phyloP scores from a whole-genome alignment of 1,140 invertebrate species.

The Ptiloglossa arizonensis region DNA sequence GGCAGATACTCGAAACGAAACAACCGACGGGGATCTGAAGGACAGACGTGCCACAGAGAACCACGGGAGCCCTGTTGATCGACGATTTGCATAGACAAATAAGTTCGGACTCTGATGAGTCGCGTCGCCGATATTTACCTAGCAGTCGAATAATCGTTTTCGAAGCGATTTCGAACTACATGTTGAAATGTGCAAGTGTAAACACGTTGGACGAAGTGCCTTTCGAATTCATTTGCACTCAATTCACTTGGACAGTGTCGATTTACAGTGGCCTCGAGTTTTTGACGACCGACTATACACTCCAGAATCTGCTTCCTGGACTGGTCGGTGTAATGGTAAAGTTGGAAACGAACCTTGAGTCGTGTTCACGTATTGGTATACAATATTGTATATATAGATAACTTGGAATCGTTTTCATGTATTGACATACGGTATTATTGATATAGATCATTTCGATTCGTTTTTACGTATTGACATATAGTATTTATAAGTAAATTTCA shows the following conservation, averaged over 20 bases:
- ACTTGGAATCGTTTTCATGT: too few species aligned
- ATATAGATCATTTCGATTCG: too few species aligned
- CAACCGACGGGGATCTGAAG: background rate
- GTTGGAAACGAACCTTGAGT: background rate
- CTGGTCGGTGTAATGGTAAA: background rate
- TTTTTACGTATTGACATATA: too few species aligned
- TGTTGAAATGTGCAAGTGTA: conserved; percentile 23
- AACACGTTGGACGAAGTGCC: conserved; percentile 14
- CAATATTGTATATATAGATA: too few species aligned
- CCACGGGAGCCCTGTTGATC: conserved; percentile 53
- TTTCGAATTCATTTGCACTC: conserved; percentile 26
- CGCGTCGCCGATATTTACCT: conserved; percentile 51
- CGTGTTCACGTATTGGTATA: too few species aligned
- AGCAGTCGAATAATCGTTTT: conserved; percentile 69
- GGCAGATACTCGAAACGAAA: conserved; percentile 28
- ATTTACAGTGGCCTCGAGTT: background rate
- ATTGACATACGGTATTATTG: too few species aligned
- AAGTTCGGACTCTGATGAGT: conserved; percentile 60
- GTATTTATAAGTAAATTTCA: too few species aligned
- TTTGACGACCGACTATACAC: background rate
- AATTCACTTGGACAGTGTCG: conserved; percentile 1
- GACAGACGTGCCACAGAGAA: background rate
- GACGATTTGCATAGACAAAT: conserved; percentile 74
- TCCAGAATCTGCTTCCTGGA: background rate
- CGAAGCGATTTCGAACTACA: conserved; percentile 42